These are phyloP conservation scores for Sinhomidia bicolor DNA, from an alignment of 2,888 invertebrate genomes.

Conservation along the genomic window DNA sequence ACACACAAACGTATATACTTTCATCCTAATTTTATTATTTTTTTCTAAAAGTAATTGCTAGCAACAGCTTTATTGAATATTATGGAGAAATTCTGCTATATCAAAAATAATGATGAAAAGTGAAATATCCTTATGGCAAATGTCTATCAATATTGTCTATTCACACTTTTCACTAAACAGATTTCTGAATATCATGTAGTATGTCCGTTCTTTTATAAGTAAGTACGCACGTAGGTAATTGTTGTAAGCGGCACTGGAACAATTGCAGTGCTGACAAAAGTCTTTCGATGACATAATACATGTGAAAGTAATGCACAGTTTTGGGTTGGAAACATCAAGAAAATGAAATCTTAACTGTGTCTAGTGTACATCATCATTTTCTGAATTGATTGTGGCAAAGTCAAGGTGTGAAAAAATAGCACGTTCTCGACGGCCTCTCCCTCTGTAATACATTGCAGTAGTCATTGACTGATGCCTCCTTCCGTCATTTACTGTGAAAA, in stretches of 20 bases:
- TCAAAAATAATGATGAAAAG: no score
- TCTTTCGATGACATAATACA: constrained; percentile 51
- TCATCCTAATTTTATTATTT: no score
- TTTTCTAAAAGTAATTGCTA: no score
- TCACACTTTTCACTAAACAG: constrained; percentile 2
- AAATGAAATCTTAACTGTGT: not conserved
- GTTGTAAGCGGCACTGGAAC: not conserved
- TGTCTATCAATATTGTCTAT: constrained; percentile 6
- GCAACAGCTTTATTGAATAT: no score
- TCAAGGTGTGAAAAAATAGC: constrained; percentile 53
- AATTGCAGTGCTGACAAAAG: constrained; percentile 70
- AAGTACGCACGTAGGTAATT: no score
- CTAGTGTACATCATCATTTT: constrained; percentile 30
- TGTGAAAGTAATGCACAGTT: constrained; percentile 39
- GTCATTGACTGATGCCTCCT: constrained; percentile 60
- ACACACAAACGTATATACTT: not conserved
- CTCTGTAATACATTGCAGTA: constrained; percentile 22
- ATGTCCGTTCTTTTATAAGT: not conserved
- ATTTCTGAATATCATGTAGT: no score
- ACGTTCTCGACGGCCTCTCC: not conserved
- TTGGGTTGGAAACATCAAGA: not conserved
- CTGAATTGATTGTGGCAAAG: not conserved
- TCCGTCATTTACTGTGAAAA: constrained; percentile 46
- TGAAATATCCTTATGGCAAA: not conserved
- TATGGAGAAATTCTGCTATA: no score